Percentiles rank a stretch among this genome's conserved stretches.
Evolutionary conservation across 2,888 invertebrate species (phyloP).

Genomic region (Phytoseiulus persimilis): DNA sequence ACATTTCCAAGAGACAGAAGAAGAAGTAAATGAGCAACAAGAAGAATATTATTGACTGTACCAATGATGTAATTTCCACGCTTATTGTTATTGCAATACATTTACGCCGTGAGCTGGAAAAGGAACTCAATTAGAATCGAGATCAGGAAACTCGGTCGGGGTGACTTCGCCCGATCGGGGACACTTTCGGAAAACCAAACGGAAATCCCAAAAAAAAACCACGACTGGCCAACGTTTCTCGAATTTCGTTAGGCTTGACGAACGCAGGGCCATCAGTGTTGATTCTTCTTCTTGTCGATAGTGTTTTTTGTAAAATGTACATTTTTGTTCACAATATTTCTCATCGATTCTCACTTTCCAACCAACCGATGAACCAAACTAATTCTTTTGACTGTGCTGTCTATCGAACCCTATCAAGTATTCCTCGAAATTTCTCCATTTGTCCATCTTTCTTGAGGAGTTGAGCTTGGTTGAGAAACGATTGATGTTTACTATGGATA

Average conservation of each 20-base stretch:
- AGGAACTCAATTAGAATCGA: not conserved
- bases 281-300: constrained; percentile 5
- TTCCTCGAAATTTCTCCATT: not conserved
- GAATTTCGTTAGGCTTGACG: not conserved
- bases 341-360: not conserved
- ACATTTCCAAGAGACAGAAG: not conserved
- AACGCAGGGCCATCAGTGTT: not conserved
- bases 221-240: not conserved
- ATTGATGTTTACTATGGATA: not conserved
- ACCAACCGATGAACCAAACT: not conserved
- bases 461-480: not conserved
- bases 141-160: not conserved
- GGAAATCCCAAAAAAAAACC: not conserved
- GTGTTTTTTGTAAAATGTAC: constrained; percentile 5
- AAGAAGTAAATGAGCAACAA: not conserved
- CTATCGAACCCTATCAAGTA: not conserved
- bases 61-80: constrained; percentile 5
- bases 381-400: not conserved
- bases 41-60: constrained; percentile 5
- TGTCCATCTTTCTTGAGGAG: not conserved
- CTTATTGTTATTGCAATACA: constrained; percentile 5
- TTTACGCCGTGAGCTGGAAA: constrained; percentile 5
- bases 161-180: not conserved
- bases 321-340: constrained; percentile 5
- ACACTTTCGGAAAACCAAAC: not conserved